Base-by-base conservation (phyloP, 2,113 vertebrate genomes). In the Cyphomyrus discorhynchus region DNA sequence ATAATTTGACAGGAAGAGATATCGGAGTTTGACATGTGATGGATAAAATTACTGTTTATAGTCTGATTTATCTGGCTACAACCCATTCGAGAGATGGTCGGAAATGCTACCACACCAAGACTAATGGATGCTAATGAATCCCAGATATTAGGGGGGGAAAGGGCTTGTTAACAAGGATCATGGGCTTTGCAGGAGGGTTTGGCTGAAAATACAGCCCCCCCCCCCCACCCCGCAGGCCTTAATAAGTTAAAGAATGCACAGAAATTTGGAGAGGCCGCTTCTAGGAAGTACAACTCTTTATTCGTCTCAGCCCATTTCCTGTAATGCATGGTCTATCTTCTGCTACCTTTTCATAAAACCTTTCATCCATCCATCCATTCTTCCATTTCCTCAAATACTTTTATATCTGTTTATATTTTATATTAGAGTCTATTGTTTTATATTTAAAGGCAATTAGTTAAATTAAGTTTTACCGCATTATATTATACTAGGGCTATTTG, bases 121-220 rank as follows among this genome's bases (percentile, higher is more conserved):
- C 89, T 85, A 89, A 89, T 89, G 77, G 89, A 58, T 58, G 77
- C 77, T 89, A 89, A 89, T 89, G 89, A 85, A 62, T 89, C 77
- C 89, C 89, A 89, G 89, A 89, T 85, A 85, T 58, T 46, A 45
- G 53, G 62, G 46, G 39, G 31, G 17, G 31, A 56, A 62, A 2
- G 42, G 39, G 50, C 89, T 89, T 89, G 89, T 85, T 89, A 83
- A 47, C 50, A 82, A 52, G 84, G 89, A 84, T 89, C 53, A 58
- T 53, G 52, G 89, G 39, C 19, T 52, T 89, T 62, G 53, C 80
- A 84, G 39, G 89, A 47, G 27, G 52, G 89, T 35, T 58, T 52
- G 39, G 77, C 31, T 84, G 88, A 47, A 83, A 89, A 82, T 82
- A 27, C 49, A 45, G 45, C 88, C 50, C 49, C 49, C 88, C 88